Evolutionary conservation across 2,888 invertebrate genomes (phyloP).

Genomic region (Eilema griseolum): DNA sequence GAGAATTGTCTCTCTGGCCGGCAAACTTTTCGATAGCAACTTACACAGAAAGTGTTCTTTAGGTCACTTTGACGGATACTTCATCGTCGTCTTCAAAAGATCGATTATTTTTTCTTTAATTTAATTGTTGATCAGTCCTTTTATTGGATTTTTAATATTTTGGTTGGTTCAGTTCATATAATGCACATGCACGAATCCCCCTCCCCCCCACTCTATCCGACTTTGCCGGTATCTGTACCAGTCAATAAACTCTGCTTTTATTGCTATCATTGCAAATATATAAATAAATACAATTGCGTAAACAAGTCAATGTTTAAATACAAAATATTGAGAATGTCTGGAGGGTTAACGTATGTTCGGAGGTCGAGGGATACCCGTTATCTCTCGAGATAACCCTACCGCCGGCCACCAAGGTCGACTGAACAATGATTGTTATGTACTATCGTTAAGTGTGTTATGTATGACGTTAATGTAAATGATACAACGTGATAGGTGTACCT

Average conservation of each 20-base stretch:
- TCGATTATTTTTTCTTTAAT: no score
- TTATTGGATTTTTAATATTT: no score
- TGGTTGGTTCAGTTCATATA: no score
- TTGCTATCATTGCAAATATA: no score
- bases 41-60: no score
- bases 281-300: background rate
- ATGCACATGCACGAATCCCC: no score
- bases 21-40: no score
- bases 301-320: background rate
- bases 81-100: no score
- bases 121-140: no score
- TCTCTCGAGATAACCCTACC: constrained; percentile 37
- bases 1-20: no score
- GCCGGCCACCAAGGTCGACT: constrained; percentile 20
- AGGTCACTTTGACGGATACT: no score
- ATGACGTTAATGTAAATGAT: background rate
- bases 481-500: background rate
- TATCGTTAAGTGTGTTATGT: background rate
- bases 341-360: constrained; percentile 24
- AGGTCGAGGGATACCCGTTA: constrained; percentile 35
- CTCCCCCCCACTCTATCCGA: no score
- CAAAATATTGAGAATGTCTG: constrained; percentile 9
- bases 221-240: background rate
- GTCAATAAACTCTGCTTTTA: background rate
- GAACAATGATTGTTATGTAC: constrained; percentile 24